Evolutionary conservation across 30 jellyfish, hydroid and myxozoan genomes (phyloP).

Genomic region (Hydractinia symbiolongicarpus): DNA sequence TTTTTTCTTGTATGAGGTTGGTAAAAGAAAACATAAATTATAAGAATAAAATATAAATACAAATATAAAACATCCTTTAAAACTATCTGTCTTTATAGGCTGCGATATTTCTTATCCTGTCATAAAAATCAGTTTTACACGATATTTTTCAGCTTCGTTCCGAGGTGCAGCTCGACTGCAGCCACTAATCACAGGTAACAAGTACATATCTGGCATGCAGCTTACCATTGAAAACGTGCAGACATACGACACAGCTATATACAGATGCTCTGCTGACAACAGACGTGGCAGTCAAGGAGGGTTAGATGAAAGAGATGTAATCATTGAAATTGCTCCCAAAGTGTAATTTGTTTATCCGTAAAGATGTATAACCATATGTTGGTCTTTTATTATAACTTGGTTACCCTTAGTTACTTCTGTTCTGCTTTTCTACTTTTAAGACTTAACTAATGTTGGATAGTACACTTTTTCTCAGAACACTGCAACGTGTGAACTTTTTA

Average conservation of each 20-base stretch:
- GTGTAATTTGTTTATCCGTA: too few relatives aligned
- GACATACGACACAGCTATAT: conserved; percentile 14
- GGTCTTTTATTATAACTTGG: too few relatives aligned
- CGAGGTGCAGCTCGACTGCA: conserved; percentile 5
- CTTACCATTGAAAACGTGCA: conserved; percentile 20
- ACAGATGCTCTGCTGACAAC: conserved; percentile 27
- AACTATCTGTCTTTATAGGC: neutral
- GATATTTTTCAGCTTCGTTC: neutral
- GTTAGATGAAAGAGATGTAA: conserved; percentile 15
- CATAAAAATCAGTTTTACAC: neutral
- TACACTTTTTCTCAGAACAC: too few relatives aligned
- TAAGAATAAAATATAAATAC: neutral
- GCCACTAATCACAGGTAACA: conserved; percentile 28
- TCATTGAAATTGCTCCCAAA: neutral
- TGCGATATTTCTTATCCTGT: neutral
- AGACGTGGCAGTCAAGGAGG: conserved; percentile 12
- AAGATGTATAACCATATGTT: too few relatives aligned
- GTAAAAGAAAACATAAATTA: neutral
- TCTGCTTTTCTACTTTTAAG: too few relatives aligned
- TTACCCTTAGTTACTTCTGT: too few relatives aligned
- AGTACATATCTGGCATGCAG: conserved; percentile 17
- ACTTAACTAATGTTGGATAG: too few relatives aligned
- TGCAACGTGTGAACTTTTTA: too few relatives aligned
- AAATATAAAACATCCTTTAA: neutral
- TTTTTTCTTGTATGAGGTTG: neutral